These are phyloP conservation scores for Tor tambroides DNA, from an alignment of 2,113 vertebrate species.

Conservation along the genomic window DNA sequence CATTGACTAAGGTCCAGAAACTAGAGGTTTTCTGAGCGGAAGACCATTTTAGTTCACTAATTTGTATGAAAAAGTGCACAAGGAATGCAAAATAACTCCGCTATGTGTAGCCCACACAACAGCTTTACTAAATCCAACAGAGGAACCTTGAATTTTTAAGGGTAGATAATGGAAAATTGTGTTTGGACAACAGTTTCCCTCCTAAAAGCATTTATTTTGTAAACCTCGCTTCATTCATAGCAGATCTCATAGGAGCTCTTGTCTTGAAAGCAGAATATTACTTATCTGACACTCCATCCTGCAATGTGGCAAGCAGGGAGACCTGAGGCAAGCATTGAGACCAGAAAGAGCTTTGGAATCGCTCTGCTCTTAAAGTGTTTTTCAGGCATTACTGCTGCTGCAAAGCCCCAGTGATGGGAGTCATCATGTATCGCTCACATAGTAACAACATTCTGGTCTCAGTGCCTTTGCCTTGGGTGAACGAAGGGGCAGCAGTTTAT, in stretches of 20 bases:
- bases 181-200: not conserved
- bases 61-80: not conserved
- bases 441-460: constrained; percentile 64
- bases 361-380: constrained; percentile 67
- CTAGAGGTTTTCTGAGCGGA: not conserved
- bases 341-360: constrained; percentile 57
- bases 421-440: constrained; percentile 64
- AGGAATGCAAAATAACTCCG: not conserved
- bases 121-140: not conserved
- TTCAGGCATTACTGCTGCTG: constrained; percentile 66
- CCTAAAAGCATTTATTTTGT: constrained; percentile 6
- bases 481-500: constrained; percentile 30
- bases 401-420: constrained; percentile 68
- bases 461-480: constrained; percentile 64
- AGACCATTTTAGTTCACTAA: not conserved
- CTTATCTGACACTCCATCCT: constrained; percentile 25
- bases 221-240: constrained; percentile 31
- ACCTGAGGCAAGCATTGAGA: constrained; percentile 36
- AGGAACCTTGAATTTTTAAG: not conserved
- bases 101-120: not conserved
- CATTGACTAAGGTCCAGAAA: constrained; percentile 32
- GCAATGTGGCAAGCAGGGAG: not conserved
- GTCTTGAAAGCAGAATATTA: constrained; percentile 41
- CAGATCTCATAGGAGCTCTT: not conserved
- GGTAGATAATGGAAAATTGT: not conserved